A percentile compares a stretch with the other conserved stretches of the same genome.
These are phyloP conservation scores for Fratercula arctica DNA, from an alignment of 2,797 vertebrate species.

Conservation along the genomic window DNA sequence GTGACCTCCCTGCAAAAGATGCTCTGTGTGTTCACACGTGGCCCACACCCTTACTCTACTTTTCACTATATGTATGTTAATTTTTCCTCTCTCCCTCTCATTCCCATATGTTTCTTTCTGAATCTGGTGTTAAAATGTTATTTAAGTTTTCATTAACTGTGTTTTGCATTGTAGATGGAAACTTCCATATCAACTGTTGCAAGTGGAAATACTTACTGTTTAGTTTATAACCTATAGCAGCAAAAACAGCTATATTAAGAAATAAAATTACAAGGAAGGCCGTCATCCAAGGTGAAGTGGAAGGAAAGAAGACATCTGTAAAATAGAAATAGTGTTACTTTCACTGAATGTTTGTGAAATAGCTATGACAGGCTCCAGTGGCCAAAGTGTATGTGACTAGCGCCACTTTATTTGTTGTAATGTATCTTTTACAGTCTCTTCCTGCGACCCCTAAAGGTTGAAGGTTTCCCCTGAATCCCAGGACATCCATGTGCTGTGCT, in stretches of 20 bases:
- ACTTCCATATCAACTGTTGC: background rate
- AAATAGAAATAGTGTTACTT: background rate
- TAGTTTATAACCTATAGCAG: background rate
- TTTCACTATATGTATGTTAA: background rate
- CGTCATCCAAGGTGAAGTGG: background rate
- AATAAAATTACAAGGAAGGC: background rate
- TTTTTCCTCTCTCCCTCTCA: background rate
- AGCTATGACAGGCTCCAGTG: background rate
- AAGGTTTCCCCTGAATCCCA: background rate
- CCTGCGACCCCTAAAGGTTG: background rate
- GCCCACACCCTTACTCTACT: no score
- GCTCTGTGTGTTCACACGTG: background rate
- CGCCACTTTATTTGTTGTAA: no score
- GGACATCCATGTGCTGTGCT: background rate
- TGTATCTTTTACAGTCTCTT: background rate
- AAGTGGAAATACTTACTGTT: background rate
- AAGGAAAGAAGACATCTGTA: constrained; percentile 23
- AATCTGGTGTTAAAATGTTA: background rate
- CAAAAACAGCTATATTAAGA: background rate
- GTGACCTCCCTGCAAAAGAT: background rate
- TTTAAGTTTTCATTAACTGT: background rate
- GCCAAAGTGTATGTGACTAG: background rate
- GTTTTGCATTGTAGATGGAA: background rate
- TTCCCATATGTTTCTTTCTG: background rate
- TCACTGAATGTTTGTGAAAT: background rate